Percentiles rank a stretch among this genome's conserved stretches.
Evolutionary conservation across 1,140 invertebrate species (phyloP).

Genomic region (Calephelis virginiensis): DNA sequence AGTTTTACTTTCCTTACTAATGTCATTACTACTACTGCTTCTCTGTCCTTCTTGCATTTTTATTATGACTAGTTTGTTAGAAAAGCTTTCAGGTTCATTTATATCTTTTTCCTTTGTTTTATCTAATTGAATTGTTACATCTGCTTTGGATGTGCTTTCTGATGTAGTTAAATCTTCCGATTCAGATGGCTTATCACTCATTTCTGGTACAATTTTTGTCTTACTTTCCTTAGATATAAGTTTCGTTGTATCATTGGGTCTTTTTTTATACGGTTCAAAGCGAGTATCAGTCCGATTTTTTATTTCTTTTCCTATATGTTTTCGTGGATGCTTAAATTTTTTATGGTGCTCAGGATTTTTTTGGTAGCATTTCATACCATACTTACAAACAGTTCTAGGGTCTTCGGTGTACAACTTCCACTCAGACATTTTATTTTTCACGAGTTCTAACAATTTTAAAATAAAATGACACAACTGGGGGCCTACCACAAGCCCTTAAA

Average conservation of each 20-base stretch:
- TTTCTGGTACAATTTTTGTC: neutral
- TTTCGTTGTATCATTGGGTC: slow-evolving; percentile 27
- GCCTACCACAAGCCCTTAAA: too few relatives aligned
- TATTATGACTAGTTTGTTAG: too few relatives aligned
- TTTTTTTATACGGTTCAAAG: slow-evolving; percentile 49
- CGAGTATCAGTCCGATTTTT: slow-evolving; percentile 38
- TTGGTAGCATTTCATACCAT: slow-evolving; percentile 90
- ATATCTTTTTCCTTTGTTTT: too few relatives aligned
- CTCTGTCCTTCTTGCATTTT: neutral
- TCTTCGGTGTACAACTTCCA: slow-evolving; percentile 57
- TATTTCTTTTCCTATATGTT: slow-evolving; percentile 39
- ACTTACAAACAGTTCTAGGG: slow-evolving; percentile 83
- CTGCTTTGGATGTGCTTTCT: neutral
- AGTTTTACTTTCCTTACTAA: neutral
- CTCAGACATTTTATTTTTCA: slow-evolving; percentile 47
- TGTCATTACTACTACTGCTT: neutral
- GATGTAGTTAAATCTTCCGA: neutral
- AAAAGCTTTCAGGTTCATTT: too few relatives aligned
- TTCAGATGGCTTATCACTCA: neutral
- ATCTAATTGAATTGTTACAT: too few relatives aligned
- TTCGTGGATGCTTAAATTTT: slow-evolving; percentile 88
- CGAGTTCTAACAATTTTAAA: too few relatives aligned
- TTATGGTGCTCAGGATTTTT: slow-evolving; percentile 88
- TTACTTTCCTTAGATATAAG: slow-evolving; percentile 17
- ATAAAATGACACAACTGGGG: too few relatives aligned